A percentile compares a stretch with the other conserved stretches of the same genome.
Conservation (phyloP, 2,797 vertebrate species). For the Enteromius trimaculatus region DNA sequence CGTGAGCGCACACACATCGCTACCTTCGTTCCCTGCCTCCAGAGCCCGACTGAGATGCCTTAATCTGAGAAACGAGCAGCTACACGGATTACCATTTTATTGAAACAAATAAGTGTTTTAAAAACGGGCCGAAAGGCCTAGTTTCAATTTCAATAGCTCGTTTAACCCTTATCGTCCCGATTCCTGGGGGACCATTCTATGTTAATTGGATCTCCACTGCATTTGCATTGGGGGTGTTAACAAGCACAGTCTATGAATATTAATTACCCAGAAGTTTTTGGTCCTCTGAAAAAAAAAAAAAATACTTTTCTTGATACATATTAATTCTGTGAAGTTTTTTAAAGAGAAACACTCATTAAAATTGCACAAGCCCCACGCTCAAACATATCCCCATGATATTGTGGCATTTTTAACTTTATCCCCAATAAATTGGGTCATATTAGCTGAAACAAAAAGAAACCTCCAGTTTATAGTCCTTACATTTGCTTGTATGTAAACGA, state of each 20-base stretch:
- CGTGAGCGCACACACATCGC: constrained; percentile 50
- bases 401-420: constrained; percentile 78
- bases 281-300: constrained; percentile 77
- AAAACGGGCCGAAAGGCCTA: constrained; percentile 72
- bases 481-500: constrained; percentile 55
- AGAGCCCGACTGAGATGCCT: constrained; percentile 66
- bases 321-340: constrained; percentile 92
- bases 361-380: constrained; percentile 80
- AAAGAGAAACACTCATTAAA: constrained; percentile 85
- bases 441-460: constrained; percentile 67
- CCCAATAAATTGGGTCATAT: constrained; percentile 81
- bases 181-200: constrained; percentile 84
- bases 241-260: constrained; percentile 92
- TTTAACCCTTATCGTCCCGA: constrained; percentile 87
- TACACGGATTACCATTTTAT: constrained; percentile 71
- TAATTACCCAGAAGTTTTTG: constrained; percentile 92
- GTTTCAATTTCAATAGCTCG: constrained; percentile 81
- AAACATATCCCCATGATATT: constrained; percentile 77
- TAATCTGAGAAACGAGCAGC: constrained; percentile 63
- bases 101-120: constrained; percentile 84
- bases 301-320: constrained; percentile 84
- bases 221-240: constrained; percentile 87
- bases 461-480: constrained; percentile 69
- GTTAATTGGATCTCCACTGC: constrained; percentile 84
- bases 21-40: constrained; percentile 67